Conservation (phyloP, 1,140 invertebrate genomes). For the Bombus waltoni region DNA sequence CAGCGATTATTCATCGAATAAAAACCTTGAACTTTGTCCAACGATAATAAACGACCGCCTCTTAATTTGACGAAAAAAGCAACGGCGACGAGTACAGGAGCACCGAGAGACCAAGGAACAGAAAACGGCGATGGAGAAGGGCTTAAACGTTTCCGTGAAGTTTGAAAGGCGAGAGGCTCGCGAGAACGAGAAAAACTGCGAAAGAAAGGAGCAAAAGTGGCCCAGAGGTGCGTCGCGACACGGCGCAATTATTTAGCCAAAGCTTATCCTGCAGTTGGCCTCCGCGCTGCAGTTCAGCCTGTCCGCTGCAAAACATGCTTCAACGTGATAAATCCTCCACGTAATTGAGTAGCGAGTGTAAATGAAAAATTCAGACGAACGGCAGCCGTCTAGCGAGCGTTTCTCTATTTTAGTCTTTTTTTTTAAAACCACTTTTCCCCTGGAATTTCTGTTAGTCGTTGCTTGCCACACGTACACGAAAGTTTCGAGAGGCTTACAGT, state of each 20-base stretch:
- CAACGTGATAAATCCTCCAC: slow-evolving; percentile 46
- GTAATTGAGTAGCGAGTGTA: slow-evolving; percentile 50
- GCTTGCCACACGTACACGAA: neutral
- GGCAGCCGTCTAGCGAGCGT: neutral
- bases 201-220: neutral
- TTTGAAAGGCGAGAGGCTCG: neutral
- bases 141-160: neutral
- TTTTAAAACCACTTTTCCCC: neutral
- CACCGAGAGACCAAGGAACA: neutral
- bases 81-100: neutral
- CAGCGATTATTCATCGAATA: no score
- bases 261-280: slow-evolving; percentile 23
- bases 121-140: neutral
- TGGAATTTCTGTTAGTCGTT: neutral
- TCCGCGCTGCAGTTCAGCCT: slow-evolving; percentile 19
- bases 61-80: neutral
- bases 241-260: slow-evolving; percentile 58
- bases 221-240: slow-evolving; percentile 28
- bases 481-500: neutral
- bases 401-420: neutral
- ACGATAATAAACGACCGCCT: neutral
- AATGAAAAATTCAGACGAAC: slow-evolving; percentile 47
- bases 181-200: neutral
- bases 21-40: neutral
- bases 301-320: slow-evolving; percentile 37